Evolutionary conservation across 2,888 invertebrate species (phyloP), one percentile per base, ranked within the genome.

Genomic region (Campoplex nolae): DNA sequence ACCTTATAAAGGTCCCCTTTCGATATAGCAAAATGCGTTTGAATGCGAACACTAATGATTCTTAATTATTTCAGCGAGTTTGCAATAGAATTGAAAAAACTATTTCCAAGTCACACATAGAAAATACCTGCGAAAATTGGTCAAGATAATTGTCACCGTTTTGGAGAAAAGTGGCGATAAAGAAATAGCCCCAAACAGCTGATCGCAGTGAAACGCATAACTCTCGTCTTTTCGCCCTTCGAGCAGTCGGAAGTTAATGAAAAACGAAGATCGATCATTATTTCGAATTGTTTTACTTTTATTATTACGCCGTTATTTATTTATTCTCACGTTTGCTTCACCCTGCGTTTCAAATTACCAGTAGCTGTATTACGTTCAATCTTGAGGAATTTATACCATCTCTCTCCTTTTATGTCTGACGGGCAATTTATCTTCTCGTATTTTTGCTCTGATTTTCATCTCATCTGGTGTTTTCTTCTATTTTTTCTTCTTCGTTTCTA

Each of bases 361-460:
- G 4, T 32, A 6, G 13, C 4, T 62, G 32, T 9, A 32, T 62
- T 62, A 32, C 16, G 28, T 16, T 62, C 32, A 32, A 62, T 62
- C 62, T 7, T 62, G 6, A 3, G 62, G 32, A 62, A 62, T 62
- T 62, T 62, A 32, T 23, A 23, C 0, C 6, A 16, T 32, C 32
- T 62, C 13, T 32, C 62, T 62, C 4, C 32, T 16, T 62, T 62
- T 62, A 62, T 32, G 62, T 62, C 32, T 62, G 1, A 6, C 32
- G 32, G 13, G 16, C 62, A 32, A 32, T 32, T 62, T 62, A 32
- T 62, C 7, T 32, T 74, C 38, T 18, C 54, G 4, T 6, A 38
- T 58, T 56, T 74, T 35, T 38, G n/a, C 45, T 38, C 35, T 75
- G 16, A 62, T 62, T 62, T 62, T 62, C 32, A 62, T 62, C 32